Evolutionary conservation across 2,113 vertebrate species (phyloP).

Genomic region (Rhineura floridana): DNA sequence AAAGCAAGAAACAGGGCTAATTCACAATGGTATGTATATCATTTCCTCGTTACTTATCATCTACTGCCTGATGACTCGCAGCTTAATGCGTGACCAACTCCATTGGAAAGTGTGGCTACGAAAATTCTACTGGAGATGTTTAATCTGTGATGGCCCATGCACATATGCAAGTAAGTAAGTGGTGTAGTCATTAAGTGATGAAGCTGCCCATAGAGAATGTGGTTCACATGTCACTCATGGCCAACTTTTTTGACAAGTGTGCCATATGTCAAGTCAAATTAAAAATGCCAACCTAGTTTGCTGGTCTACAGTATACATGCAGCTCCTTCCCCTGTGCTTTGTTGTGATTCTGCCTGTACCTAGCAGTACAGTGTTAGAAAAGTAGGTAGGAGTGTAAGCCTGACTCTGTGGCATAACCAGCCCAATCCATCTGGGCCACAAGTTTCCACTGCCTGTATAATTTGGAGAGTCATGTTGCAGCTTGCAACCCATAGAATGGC

Average conservation of each 20-base stretch:
- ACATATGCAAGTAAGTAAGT: neutral
- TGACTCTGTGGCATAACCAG: neutral
- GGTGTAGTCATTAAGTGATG: neutral
- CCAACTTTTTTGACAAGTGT: neutral
- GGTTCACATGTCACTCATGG: neutral
- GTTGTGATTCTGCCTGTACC: neutral
- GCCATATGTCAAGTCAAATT: neutral
- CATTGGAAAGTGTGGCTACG: neutral
- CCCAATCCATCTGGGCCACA: neutral
- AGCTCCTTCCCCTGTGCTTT: neutral
- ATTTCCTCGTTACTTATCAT: neutral
- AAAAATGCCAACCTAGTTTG: neutral
- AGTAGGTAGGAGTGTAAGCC: neutral
- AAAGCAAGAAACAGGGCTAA: neutral
- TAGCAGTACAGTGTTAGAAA: neutral
- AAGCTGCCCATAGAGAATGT: neutral
- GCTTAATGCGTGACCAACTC: neutral
- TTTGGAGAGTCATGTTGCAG: neutral
- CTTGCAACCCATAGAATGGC: neutral
- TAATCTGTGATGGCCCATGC: neutral
- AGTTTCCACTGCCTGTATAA: neutral
- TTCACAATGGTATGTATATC: neutral
- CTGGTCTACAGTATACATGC: too few species aligned
- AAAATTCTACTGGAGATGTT: neutral
- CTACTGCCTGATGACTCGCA: neutral